phyloP scores from a whole-genome alignment of 2,888 invertebrate species.

The Phania funesta region DNA sequence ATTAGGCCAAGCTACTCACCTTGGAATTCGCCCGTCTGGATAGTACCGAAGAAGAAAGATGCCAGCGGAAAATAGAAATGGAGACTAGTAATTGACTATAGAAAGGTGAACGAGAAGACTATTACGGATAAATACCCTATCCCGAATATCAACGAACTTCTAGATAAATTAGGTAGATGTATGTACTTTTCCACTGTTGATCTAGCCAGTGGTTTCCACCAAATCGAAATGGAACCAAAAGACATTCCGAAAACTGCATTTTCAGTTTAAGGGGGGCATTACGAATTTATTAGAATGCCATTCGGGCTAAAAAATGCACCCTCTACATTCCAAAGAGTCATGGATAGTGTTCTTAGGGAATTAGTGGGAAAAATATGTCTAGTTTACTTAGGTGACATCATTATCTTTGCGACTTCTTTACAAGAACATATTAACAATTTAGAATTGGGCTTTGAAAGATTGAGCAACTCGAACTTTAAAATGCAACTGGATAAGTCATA shows the following conservation, averaged over 20 bases:
- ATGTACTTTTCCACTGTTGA: not conserved
- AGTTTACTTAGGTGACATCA: slow-evolving; percentile 21
- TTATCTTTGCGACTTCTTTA: not conserved
- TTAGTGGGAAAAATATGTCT: slow-evolving; percentile 23
- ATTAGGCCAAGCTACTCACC: not conserved
- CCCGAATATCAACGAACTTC: not conserved
- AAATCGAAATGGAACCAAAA: not conserved
- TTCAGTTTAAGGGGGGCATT: not conserved
- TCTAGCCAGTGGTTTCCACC: not conserved
- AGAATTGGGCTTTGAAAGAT: not conserved
- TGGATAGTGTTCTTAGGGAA: not conserved
- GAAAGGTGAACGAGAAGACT: not conserved
- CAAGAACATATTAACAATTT: slow-evolving; percentile 22
- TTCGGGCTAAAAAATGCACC: not conserved
- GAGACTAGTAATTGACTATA: not conserved
- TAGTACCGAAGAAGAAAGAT: not conserved
- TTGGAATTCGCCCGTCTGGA: not conserved
- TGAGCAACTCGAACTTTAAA: slow-evolving; percentile 9
- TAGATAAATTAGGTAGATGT: not conserved
- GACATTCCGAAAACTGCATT: not conserved
- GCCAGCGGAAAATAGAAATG: not conserved
- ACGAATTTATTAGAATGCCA: not conserved
- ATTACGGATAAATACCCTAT: not conserved
- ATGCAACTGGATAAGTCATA: slow-evolving; percentile 11
- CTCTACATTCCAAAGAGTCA: not conserved